These are phyloP conservation scores for Pseudopipra pipra DNA, from an alignment of 2,113 vertebrate species.

Conservation along the genomic window DNA sequence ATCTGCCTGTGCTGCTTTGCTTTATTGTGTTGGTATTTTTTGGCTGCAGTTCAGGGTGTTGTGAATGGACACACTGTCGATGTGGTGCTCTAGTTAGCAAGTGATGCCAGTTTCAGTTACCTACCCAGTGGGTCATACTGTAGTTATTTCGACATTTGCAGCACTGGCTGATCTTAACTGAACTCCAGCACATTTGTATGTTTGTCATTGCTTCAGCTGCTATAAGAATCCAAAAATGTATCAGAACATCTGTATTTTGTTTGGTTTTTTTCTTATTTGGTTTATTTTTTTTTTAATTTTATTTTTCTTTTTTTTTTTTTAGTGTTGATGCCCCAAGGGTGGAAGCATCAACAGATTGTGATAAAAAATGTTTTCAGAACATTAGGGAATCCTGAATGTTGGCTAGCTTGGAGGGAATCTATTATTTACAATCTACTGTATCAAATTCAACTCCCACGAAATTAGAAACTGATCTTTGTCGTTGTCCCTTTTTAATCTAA, in stretches of 20 bases:
- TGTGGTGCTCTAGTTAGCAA: neutral
- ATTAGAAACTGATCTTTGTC: slow-evolving; percentile 60
- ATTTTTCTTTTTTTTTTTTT: neutral
- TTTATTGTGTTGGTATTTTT: neutral
- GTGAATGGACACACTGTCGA: neutral
- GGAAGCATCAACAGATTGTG: neutral
- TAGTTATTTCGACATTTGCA: neutral
- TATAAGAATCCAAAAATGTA: neutral
- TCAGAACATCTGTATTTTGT: neutral
- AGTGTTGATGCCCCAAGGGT: slow-evolving; percentile 21
- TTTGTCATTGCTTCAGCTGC: neutral
- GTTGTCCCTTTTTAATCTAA: slow-evolving; percentile 58
- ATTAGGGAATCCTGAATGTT: neutral
- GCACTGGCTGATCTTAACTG: neutral
- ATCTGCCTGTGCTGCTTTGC: neutral
- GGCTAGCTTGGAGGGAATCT: slow-evolving; percentile 38
- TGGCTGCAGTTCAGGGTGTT: neutral
- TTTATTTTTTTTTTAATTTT: neutral
- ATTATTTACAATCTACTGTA: slow-evolving; percentile 66
- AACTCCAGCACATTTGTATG: neutral
- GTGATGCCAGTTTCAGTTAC: neutral
- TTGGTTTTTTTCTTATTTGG: neutral
- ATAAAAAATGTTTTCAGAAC: slow-evolving; percentile 30
- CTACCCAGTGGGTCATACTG: neutral
- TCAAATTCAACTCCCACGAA: slow-evolving; percentile 53